phyloP scores from a whole-genome alignment of 2,888 invertebrate species.

The Podotricha telesiphe region DNA sequence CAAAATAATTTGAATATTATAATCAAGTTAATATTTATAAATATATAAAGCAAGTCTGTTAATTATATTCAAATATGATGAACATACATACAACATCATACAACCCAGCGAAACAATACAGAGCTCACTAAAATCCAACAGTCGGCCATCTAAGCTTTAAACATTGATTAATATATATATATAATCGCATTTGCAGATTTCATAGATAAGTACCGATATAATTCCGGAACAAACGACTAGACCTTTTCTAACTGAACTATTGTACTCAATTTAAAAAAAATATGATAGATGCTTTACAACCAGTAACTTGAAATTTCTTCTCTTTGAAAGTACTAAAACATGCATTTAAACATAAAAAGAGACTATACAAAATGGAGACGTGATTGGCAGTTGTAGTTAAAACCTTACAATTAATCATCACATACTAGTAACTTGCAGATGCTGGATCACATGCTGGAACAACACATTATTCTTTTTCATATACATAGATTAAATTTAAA shows the following conservation, averaged over 20 bases:
- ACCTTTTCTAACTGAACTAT: conserved; percentile 11
- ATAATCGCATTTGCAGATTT: conserved; percentile 1
- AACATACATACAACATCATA: not conserved
- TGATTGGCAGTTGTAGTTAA: conserved; percentile 42
- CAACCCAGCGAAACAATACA: not conserved
- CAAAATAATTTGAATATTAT: too few relatives aligned
- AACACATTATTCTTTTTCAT: conserved; percentile 4
- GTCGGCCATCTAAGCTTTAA: not conserved
- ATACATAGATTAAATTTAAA: not conserved
- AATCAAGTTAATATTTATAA: too few relatives aligned
- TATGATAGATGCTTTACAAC: not conserved
- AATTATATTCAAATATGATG: too few relatives aligned
- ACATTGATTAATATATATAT: conserved; percentile 5
- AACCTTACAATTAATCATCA: conserved; percentile 44
- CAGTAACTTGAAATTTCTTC: conserved; percentile 3
- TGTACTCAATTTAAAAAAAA: conserved; percentile 9
- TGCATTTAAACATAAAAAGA: conserved; percentile 23
- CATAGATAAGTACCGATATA: conserved; percentile 2
- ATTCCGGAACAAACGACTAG: conserved; percentile 16
- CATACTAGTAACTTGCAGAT: conserved; percentile 40
- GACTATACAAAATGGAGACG: conserved; percentile 37
- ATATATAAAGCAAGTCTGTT: too few relatives aligned
- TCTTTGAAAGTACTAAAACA: not conserved
- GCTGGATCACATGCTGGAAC: conserved; percentile 51
- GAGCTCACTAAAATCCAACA: conserved; percentile 1